A percentile compares a stretch with the other conserved stretches of the same genome.
Conservation (phyloP, 1,140 invertebrate species). For the Drosophila kanapiae region DNA sequence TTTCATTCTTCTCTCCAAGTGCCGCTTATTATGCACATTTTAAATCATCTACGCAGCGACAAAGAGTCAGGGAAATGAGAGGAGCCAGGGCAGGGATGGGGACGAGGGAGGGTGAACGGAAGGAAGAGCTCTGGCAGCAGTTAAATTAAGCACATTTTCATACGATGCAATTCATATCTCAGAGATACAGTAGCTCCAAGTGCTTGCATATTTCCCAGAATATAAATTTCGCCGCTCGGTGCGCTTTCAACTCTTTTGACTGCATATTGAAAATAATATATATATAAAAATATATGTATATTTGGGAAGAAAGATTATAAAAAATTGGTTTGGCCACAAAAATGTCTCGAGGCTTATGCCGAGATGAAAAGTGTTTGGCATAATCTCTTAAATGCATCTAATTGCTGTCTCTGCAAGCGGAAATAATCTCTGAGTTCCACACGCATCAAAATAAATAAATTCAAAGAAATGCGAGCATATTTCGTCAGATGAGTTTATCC, state of each 20-base stretch:
- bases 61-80: constrained; percentile 30
- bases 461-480: constrained; percentile 28
- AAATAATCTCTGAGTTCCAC: constrained; percentile 32
- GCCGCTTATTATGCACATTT: constrained; percentile 83
- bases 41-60: constrained; percentile 79
- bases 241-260: constrained; percentile 28
- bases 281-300: not conserved
- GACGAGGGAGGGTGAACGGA: not conserved
- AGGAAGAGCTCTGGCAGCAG: constrained; percentile 52
- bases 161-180: constrained; percentile 69
- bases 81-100: not conserved
- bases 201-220: constrained; percentile 31
- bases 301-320: constrained; percentile 34
- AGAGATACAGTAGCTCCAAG: constrained; percentile 39
- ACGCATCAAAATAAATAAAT: constrained; percentile 21
- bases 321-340: constrained; percentile 41
- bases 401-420: constrained; percentile 42
- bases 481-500: constrained; percentile 10
- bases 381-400: constrained; percentile 47
- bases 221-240: constrained; percentile 18
- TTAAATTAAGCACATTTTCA: constrained; percentile 80
- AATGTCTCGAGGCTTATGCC: constrained; percentile 28
- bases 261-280: constrained; percentile 44
- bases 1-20: constrained; percentile 65
- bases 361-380: constrained; percentile 40